phyloP scores from a whole-genome alignment of 64 coral and sea anemone species.

The Astreopora myriophthalma region DNA sequence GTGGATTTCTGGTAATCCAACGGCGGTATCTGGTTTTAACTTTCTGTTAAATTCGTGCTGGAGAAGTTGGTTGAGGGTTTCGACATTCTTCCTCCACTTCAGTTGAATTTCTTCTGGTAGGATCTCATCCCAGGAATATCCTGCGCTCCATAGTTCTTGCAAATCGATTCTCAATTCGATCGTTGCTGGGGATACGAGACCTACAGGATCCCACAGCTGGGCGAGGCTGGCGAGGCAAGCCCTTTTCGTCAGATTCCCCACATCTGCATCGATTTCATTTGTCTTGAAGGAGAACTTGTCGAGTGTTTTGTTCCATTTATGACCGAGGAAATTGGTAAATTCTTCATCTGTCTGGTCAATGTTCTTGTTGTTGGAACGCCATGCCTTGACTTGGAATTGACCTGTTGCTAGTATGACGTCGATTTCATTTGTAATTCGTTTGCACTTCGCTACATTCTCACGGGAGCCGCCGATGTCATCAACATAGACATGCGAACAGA shows the following conservation, averaged over 20 bases:
- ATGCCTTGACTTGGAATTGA: not conserved
- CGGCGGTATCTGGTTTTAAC: not conserved
- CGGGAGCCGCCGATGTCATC: no score
- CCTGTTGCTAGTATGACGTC: not conserved
- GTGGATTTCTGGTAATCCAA: slow-evolving; percentile 21
- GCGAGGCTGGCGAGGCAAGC: not conserved
- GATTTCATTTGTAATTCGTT: not conserved
- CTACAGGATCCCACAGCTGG: slow-evolving; percentile 52
- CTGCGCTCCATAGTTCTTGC: slow-evolving; percentile 46
- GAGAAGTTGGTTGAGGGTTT: slow-evolving; percentile 3
- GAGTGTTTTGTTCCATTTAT: no score
- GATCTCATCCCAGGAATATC: slow-evolving; percentile 11
- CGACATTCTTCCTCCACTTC: not conserved
- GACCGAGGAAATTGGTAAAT: not conserved
- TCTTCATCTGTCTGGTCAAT: not conserved
- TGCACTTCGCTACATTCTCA: not conserved
- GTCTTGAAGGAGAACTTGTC: no score
- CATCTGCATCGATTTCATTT: not conserved
- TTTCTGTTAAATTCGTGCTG: not conserved
- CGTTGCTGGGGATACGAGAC: not conserved
- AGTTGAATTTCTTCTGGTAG: not conserved
- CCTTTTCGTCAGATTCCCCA: not conserved
- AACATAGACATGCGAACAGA: not conserved
- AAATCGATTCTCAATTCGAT: slow-evolving; percentile 43
- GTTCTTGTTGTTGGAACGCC: not conserved